Conservation (phyloP, 2,888 invertebrate species). For the Dynastes hyllus region DNA sequence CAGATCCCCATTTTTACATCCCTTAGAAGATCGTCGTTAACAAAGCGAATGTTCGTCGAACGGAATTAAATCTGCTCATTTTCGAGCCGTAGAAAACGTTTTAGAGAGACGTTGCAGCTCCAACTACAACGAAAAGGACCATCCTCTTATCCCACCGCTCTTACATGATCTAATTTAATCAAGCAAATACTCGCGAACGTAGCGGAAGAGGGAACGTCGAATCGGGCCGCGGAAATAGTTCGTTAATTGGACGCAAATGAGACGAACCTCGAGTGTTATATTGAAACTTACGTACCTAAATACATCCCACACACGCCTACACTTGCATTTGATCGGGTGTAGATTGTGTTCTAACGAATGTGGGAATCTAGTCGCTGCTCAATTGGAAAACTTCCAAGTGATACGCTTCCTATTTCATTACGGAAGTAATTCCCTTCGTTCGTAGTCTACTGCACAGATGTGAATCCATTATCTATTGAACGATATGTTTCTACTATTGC, state of each 20-base stretch:
- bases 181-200: background rate
- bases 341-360: background rate
- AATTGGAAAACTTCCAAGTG: background rate
- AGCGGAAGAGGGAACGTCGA: background rate
- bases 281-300: background rate
- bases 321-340: background rate
- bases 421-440: background rate
- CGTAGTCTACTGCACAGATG: background rate
- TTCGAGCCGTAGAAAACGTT: background rate
- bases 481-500: background rate
- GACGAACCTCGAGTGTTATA: background rate
- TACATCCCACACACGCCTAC: background rate
- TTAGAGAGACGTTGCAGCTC: background rate
- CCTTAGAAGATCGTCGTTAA: no score
- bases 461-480: background rate
- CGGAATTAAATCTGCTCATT: background rate
- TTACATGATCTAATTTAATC: background rate
- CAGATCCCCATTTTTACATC: no score
- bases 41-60: background rate
- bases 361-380: background rate
- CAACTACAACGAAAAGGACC: background rate
- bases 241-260: conserved; percentile 7
- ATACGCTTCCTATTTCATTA: no score
- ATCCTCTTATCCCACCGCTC: background rate
- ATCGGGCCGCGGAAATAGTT: background rate